phyloP scores from a whole-genome alignment of 2,888 invertebrate genomes.

The Philopedon plagiatum region DNA sequence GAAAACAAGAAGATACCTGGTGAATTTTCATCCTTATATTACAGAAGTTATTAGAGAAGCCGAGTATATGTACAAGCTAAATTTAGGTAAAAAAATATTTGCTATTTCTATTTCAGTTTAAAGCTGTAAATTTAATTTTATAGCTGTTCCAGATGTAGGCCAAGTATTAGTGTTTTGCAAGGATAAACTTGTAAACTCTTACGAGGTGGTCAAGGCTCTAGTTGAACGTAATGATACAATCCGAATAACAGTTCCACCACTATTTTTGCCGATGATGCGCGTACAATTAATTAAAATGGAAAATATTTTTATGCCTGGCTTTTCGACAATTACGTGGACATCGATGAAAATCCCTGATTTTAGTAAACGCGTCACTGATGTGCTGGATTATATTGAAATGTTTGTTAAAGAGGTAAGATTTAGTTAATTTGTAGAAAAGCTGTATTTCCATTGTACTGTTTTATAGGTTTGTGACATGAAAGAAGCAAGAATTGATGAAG shows the following conservation, averaged over 20 bases:
- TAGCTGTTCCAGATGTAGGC: conserved; percentile 82
- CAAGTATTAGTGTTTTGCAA: conserved; percentile 82
- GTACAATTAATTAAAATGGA: conserved; percentile 79
- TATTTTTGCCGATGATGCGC: conserved; percentile 80
- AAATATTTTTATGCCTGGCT: conserved; percentile 80
- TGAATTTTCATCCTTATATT: conserved; percentile 83
- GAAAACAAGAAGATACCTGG: conserved; percentile 75
- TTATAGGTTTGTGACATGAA: conserved; percentile 76
- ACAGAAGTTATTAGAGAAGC: conserved; percentile 83
- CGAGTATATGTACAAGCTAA: conserved; percentile 85
- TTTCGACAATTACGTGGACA: conserved; percentile 86
- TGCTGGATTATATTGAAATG: conserved; percentile 76
- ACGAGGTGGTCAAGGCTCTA: conserved; percentile 75
- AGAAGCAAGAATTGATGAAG: conserved; percentile 80
- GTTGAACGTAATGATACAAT: conserved; percentile 76
- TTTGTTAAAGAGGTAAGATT: conserved; percentile 75
- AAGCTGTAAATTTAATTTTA: conserved; percentile 11
- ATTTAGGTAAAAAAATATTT: conserved; percentile 71
- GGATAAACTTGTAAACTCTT: conserved; percentile 76
- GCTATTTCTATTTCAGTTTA: not conserved
- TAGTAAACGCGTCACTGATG: conserved; percentile 72
- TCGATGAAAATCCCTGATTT: conserved; percentile 81
- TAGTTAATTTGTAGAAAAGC: not conserved
- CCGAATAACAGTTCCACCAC: conserved; percentile 74
- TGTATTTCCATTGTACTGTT: not conserved